Conservation (phyloP, 2,113 vertebrate genomes). For the Oceanites oceanicus region DNA sequence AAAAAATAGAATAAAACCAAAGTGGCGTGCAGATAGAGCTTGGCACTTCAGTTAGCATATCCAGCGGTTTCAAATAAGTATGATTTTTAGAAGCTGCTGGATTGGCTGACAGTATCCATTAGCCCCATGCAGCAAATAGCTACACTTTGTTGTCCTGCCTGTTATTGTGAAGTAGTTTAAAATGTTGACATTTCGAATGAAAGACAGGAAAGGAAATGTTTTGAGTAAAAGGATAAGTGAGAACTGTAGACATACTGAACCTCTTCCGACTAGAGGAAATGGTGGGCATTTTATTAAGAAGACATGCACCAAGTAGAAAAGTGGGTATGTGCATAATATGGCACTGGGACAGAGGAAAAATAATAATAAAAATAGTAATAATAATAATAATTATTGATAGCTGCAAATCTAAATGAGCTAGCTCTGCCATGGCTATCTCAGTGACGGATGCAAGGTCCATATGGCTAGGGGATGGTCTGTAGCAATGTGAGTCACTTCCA, state of each 20-base stretch:
- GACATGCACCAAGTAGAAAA: neutral
- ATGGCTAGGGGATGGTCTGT: neutral
- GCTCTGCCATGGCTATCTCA: neutral
- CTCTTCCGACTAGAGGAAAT: neutral
- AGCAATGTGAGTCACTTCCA: neutral
- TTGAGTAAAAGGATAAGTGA: neutral
- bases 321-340: neutral
- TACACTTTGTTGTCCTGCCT: neutral
- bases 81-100: neutral
- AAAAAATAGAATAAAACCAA: neutral
- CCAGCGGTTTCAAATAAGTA: neutral
- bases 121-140: neutral
- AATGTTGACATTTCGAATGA: neutral
- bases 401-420: neutral
- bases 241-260: neutral
- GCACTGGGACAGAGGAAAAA: neutral
- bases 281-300: neutral
- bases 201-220: neutral
- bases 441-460: neutral
- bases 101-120: neutral
- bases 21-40: neutral
- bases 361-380: neutral
- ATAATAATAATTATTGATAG: neutral
- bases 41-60: neutral
- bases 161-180: neutral